Evolutionary conservation across 2,113 vertebrate species (phyloP).

Genomic region (Lepus europaeus): DNA sequence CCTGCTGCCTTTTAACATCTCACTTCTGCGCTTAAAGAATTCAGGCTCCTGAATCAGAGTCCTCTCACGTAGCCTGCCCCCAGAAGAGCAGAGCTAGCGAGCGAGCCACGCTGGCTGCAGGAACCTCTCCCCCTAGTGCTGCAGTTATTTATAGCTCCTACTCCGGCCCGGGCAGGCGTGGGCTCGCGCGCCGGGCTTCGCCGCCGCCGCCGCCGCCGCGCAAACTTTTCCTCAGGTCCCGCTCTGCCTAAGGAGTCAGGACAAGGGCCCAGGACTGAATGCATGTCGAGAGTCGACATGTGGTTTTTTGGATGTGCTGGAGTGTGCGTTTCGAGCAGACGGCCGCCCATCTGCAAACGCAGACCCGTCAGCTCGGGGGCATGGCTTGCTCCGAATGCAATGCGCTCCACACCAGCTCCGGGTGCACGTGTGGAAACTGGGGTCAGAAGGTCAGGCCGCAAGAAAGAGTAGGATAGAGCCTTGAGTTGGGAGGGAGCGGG

Average conservation of each 20-base stretch:
- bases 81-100: slow-evolving; percentile 32
- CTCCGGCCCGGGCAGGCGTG: slow-evolving; percentile 37
- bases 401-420: slow-evolving; percentile 41
- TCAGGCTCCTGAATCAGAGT: slow-evolving; percentile 45
- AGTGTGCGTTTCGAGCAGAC: not conserved
- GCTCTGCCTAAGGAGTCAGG: not conserved
- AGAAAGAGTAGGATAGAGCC: not conserved
- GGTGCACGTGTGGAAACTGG: slow-evolving; percentile 67
- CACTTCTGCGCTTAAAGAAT: slow-evolving; percentile 34
- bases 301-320: not conserved
- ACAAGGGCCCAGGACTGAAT: not conserved
- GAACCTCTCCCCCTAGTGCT: slow-evolving; percentile 83
- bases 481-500: not conserved
- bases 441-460: slow-evolving; percentile 68
- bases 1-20: slow-evolving; percentile 18
- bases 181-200: slow-evolving; percentile 25
- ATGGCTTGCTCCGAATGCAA: slow-evolving; percentile 65
- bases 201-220: not conserved
- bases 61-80: slow-evolving; percentile 47
- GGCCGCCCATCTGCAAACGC: slow-evolving; percentile 14
- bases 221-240: slow-evolving; percentile 79
- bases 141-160: slow-evolving; percentile 81
- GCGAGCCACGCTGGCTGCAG: slow-evolving; percentile 47
- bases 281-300: not conserved
- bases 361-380: not conserved